Conservation (phyloP, 2,113 vertebrate genomes). For the Ammodramus savannarum region DNA sequence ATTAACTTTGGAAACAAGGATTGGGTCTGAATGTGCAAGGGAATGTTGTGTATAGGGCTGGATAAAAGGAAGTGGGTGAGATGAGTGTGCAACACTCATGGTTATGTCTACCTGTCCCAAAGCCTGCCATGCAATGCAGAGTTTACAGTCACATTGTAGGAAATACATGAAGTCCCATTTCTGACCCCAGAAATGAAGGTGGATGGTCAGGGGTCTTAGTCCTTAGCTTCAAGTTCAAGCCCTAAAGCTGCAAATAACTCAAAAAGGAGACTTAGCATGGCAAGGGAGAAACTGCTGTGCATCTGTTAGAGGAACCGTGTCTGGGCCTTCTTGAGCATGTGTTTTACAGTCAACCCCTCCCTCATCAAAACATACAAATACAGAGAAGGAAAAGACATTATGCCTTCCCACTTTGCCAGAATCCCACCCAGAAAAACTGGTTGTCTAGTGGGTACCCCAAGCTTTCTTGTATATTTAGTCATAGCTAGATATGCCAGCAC, state of each 20-base stretch:
- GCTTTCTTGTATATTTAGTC: neutral
- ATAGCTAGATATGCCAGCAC: neutral
- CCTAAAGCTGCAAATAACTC: neutral
- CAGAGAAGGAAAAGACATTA: neutral
- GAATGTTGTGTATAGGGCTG: neutral
- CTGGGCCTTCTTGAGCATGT: neutral
- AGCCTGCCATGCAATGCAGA: neutral
- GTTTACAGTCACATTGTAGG: neutral
- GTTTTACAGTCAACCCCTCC: neutral
- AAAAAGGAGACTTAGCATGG: neutral
- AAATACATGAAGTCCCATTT: neutral
- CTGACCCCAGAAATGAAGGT: neutral
- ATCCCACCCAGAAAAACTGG: neutral
- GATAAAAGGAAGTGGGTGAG: neutral
- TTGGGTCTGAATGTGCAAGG: neutral
- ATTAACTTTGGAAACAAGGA: neutral
- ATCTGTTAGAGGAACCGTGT: rapidly evolving
- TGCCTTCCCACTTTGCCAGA: neutral
- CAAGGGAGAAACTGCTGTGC: neutral
- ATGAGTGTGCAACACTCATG: neutral
- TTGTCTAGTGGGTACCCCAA: neutral
- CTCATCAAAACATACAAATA: neutral
- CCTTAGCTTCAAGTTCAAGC: neutral
- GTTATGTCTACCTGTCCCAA: neutral
- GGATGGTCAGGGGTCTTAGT: neutral